Evolutionary conservation across 1,140 invertebrate genomes (phyloP), one percentile per base, ranked within the genome.

Genomic region (Megalonaias nervosa): DNA sequence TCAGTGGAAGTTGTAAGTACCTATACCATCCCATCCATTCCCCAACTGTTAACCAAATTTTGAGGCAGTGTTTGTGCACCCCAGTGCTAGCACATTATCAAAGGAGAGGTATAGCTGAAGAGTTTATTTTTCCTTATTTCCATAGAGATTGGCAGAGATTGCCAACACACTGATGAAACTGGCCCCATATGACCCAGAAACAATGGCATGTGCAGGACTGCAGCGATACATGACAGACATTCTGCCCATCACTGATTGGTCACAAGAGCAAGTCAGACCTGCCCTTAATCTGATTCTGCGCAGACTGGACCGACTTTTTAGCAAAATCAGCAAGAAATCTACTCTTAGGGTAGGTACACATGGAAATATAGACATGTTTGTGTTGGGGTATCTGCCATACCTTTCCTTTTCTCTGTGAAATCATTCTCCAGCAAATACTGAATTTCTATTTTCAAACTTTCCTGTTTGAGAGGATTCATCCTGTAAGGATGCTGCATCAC

Each of bases 161-260:
- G 98, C 98, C 4, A 96, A 99, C 87, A 97, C 96, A 57, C 92
- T 99, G 17, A 92, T 99, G 4, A 99, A 99, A 92, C 95, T 99
- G 16, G 97, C 98, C 1, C 97, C 98, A 0, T 99, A 99, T 89
- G 98, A 99, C 91, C 95, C 97, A 0, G 94, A 95, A 67, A 98
- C 98, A 0, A 98, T 99, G 96, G 95, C 94, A 0, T 99, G 98
- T 87, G 93, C 95, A 66, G 98, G 92, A 55, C 79, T 93, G 17
- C 90, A 91, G 80, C 87, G 88, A 89, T 99, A 99, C 87, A 99
- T 99, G 96, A 95, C 95, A 77, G 95, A 97, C 83, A 95, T 99
- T 79, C 91, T 99, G 65, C 97, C 98, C 0, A 95, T 96, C 1
- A 97, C 97, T 0, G 98, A 99, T 87, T 99, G 98, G 98, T 95